Evolutionary conservation across 2,797 vertebrate species (phyloP), one percentile per base, ranked within the genome.

Genomic region (Lacerta agilis): DNA sequence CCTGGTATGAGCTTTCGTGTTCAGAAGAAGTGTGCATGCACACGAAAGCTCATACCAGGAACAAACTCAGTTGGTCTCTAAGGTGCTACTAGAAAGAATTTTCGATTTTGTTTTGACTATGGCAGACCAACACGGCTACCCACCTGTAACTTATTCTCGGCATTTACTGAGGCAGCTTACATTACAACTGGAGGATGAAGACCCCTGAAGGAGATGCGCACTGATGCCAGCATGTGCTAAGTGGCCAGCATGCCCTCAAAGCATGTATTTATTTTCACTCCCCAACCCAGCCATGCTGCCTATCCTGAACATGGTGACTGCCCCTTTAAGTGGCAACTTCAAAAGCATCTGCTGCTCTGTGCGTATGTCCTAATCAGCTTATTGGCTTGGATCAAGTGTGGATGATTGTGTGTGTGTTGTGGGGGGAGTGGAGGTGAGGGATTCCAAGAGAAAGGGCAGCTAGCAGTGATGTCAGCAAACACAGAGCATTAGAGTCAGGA

Each of bases 281-380:
- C 29, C 73, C 41, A 41, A 3, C 23, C 23, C 73, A 76, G 23
- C 38, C 7, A 9, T 33, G 20, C 17, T 45, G 55, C 36, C 38
- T 27, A 20, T 29, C 20, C 10, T 10, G 29, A 8, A n/a, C 4
- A 33, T 33, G 36, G 27, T 71, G 29, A 33, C 27, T 61, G 43
- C 20, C 66, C 23, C 85, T 83, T 83, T 79, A 83, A 49, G 66
- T 45, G 38, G 17, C 55, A 66, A 9, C 38, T 20, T 61, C 29
- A 23, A 29, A 18, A 11, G 6, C 88, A 49, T 79, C 73, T 83
- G 80, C n/a, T 71, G 66, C 66, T 73, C 38, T 71, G 33, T 72
- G 38, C 4, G 0, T 73, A 18, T 66, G 23, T 55, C 23, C 17
- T 90, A 83, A 90, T 87, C 75, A 49, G 85, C 75, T 90, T 83